Conservation (phyloP, 2,113 vertebrate species). For the Symphodus melops region DNA sequence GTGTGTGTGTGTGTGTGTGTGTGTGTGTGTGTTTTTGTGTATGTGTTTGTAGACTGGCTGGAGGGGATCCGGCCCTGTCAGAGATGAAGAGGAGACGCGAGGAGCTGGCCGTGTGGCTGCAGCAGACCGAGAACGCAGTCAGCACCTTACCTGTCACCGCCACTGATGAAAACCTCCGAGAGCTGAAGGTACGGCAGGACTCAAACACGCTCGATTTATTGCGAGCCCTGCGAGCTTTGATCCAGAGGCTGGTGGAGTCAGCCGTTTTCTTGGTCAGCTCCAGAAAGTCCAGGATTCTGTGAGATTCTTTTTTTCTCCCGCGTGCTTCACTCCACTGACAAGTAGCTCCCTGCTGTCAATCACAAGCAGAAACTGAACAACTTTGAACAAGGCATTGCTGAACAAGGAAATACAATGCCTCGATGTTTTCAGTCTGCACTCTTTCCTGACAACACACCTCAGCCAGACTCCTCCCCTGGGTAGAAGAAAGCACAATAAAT, state of each 20-base stretch:
- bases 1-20: slow-evolving; percentile 29
- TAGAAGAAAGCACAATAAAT: background rate
- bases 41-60: slow-evolving; percentile 82
- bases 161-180: slow-evolving; percentile 83
- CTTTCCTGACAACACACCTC: background rate
- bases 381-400: slow-evolving; percentile 27
- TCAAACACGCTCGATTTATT: background rate
- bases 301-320: background rate
- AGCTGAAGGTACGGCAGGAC: slow-evolving; percentile 85
- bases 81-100: slow-evolving; percentile 85
- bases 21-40: slow-evolving; percentile 30
- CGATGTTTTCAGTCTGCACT: slow-evolving; percentile 4
- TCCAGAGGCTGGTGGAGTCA: slow-evolving; percentile 6
- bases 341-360: slow-evolving; percentile 28
- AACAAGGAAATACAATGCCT: background rate
- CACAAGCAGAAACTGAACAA: slow-evolving; percentile 14
- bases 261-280: slow-evolving; percentile 24
- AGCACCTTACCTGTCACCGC: slow-evolving; percentile 75
- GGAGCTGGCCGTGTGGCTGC: slow-evolving; percentile 87
- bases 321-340: slow-evolving; percentile 3
- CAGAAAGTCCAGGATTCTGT: slow-evolving; percentile 1
- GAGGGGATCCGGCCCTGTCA: slow-evolving; percentile 81
- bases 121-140: slow-evolving; percentile 83
- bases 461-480: background rate
- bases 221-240: slow-evolving; percentile 7